Base-by-base conservation (phyloP, 2,888 invertebrate genomes). In the Thecocarcelia acutangulata region DNA sequence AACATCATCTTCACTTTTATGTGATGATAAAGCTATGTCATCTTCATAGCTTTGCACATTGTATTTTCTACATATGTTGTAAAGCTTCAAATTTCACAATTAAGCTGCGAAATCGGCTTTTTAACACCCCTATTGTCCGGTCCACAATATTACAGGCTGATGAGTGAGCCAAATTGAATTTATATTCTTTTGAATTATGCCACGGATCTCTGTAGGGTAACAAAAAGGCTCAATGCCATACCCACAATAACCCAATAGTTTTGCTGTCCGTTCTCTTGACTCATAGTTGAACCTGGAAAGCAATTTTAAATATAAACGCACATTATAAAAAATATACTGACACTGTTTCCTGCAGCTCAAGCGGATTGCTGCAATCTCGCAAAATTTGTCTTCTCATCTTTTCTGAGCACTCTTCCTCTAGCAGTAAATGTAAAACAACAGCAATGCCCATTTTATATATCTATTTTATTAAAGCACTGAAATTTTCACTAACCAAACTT, bases 81-180 rank as follows among this genome's bases (percentile, higher is more conserved):
- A 40, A 13, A 52, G 24, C 19, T 52, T 52, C 19, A 24, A 24
- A 3, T 24, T 24, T 24, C 24, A 24, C 24, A 24, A 24, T 5
- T 24, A 24, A 24, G 24, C 24, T 48, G 17, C 33, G 13, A 33
- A 63, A 63, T 6, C 19, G 40, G 6, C 40, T 66, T 66, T 66
- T 66, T 4, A 66, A 48, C 21, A 66, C 42, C n/a, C 24, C 42
- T 24, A 24, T 42, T 52, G 21, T 40, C 40, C 50, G 13, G 12
- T 50, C 52, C 24, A 52, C 42, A 66, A 66, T 63, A 37, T 48
- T 48, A 48, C 48, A 40, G 13, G 58, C 40, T 2, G n/a, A 59
- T 40, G 19, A 42, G 13, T 19, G 19, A 42, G 40, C 19, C 40
- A 59, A n/a, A 42, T 21, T 42, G 5, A 21, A 40, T 21, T 59